Evolutionary conservation across 2,113 vertebrate species (phyloP).

Genomic region (Manacus vitellinus): DNA sequence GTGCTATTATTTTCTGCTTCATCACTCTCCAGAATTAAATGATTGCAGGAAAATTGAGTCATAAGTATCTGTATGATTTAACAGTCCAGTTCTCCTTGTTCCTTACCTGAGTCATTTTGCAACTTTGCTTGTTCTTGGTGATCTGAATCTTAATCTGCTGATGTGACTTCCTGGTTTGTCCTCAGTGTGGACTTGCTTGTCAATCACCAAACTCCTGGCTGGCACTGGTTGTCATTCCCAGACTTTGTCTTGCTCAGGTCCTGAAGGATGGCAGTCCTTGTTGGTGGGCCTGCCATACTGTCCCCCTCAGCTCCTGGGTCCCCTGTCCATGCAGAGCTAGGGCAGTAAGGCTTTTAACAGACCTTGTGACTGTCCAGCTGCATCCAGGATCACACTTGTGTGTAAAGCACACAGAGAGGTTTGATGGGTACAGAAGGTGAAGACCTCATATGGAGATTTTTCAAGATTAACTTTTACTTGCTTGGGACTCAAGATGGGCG

Average conservation of each 20-base stretch:
- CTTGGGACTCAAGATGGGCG: neutral
- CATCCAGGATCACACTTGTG: neutral
- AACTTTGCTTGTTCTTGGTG: neutral
- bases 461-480: neutral
- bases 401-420: neutral
- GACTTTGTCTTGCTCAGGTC: neutral
- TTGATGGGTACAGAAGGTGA: neutral
- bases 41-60: neutral
- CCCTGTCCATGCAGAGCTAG: accelerated
- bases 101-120: neutral
- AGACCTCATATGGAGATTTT: neutral
- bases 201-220: neutral
- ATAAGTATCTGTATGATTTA: neutral
- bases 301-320: neutral
- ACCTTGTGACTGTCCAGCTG: neutral
- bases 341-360: neutral
- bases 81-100: neutral
- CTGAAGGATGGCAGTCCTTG: neutral
- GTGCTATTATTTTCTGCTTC: neutral
- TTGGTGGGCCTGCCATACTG: neutral
- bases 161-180: neutral
- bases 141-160: neutral
- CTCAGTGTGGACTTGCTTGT: neutral
- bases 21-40: neutral
- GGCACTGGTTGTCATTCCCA: neutral